Base-by-base conservation (phyloP, 2,113 vertebrate species). In the Diadophis punctatus region DNA sequence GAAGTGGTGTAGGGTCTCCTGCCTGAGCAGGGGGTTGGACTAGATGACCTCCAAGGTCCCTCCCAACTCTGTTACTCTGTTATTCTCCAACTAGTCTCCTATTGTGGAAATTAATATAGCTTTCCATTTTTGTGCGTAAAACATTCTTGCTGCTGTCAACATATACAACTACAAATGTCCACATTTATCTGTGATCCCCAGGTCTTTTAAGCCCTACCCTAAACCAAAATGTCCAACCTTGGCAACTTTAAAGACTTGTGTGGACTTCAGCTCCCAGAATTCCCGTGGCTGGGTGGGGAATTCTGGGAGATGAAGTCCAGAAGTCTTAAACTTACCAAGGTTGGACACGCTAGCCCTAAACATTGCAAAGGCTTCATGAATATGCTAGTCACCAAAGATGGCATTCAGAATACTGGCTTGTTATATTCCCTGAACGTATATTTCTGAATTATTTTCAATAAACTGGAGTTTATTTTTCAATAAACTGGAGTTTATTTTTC, bases 131-230 rank as follows among this genome's bases (percentile, higher is more conserved):
- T 30, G 60, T 63, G 10, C 10, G 4, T 63, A 27, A 60, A 60
- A 3, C 58, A 30, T 63, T 30, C 10, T 30, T 63, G 58, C 27
- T 63, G 27, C 27, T 63, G 27, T 63, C 10, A 63, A 12, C 27
- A 1, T 4, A 30, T 30, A 12, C 27, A 63, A 63, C 58, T 63
- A 63, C 11, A 63, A 63, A 14, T 14, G 2, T 63, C 30, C 30
- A 6, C 60, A n/a, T 63, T n/a, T 14, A n/a, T 96, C 80, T 27
- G 95, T 96, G 68, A 86, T n/a, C 80, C 91, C 94, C 91, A 89
- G 14, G n/a, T 95, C 91, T 93, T 34, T 90, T 55, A 30, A 63
- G n/a, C n/a, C n/a, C n/a, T n/a, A n/a, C n/a, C n/a, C n/a, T n/a
- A n/a, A n/a, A 30, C 27, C 3, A 63, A 12, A 30, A 30, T 5